phyloP scores from a whole-genome alignment of 2,888 invertebrate species.

The Hypolimnas misippus region DNA sequence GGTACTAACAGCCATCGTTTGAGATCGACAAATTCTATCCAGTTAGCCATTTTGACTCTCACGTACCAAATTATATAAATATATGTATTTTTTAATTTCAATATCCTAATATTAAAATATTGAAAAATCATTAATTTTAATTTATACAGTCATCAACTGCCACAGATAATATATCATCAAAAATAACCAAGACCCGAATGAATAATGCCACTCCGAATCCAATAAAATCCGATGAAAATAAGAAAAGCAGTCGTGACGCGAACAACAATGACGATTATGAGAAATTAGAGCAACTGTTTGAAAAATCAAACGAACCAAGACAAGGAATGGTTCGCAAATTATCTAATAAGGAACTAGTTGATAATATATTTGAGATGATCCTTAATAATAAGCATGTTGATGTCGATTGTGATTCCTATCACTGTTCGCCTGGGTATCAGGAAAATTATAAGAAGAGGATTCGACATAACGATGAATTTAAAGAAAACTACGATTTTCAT shows the following conservation, averaged over 20 bases:
- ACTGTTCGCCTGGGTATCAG: neutral
- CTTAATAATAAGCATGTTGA: conserved; percentile 15
- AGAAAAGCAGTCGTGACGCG: neutral
- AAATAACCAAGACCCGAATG: neutral
- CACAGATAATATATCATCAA: neutral
- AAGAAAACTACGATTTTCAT: neutral
- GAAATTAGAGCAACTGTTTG: neutral
- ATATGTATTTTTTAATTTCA: no score
- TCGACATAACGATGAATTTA: neutral
- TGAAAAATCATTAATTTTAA: neutral
- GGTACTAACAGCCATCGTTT: no score
- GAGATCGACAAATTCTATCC: no score
- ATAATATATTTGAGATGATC: conserved; percentile 15
- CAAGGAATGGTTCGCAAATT: neutral
- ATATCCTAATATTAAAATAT: no score
- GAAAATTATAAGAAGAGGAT: neutral
- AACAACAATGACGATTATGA: neutral
- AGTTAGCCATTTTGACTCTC: no score
- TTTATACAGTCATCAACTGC: neutral
- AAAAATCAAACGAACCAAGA: neutral
- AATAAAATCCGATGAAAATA: neutral
- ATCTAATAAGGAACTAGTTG: conserved; percentile 3
- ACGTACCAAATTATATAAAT: no score
- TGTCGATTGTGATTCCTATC: neutral
- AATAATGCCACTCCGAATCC: neutral